Evolutionary conservation across 2,113 vertebrate genomes (phyloP).

Genomic region (Nymphicus hollandicus): DNA sequence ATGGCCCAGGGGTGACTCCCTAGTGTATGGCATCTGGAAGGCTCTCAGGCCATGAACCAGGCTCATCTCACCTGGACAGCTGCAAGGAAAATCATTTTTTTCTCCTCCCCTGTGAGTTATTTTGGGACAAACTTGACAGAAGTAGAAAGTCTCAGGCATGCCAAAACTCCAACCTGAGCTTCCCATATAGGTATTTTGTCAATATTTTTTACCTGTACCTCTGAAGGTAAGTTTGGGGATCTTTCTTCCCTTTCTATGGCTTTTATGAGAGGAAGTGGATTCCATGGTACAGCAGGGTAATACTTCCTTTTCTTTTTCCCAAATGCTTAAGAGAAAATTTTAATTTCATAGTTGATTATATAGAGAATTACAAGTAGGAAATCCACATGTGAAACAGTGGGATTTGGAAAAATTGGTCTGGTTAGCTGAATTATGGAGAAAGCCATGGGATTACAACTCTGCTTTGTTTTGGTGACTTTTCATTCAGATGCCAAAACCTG

Average conservation of each 20-base stretch:
- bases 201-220: background rate
- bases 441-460: background rate
- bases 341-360: background rate
- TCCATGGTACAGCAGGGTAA: background rate
- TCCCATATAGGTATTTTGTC: no score
- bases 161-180: background rate
- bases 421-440: background rate
- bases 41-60: fast-evolving
- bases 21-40: fast-evolving
- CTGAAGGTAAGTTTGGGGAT: background rate
- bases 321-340: background rate
- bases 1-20: fast-evolving
- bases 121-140: background rate
- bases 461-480: no score
- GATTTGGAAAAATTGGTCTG: fast-evolving
- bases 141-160: background rate
- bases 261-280: background rate
- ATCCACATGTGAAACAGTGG: fast-evolving
- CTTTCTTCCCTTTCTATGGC: background rate
- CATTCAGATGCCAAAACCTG: no score
- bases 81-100: background rate
- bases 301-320: background rate
- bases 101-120: background rate
- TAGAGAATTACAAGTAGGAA: background rate
- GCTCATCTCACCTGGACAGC: fast-evolving